Conservation (phyloP, 2,888 invertebrate species). For the Lasioglossum oenotherae region DNA sequence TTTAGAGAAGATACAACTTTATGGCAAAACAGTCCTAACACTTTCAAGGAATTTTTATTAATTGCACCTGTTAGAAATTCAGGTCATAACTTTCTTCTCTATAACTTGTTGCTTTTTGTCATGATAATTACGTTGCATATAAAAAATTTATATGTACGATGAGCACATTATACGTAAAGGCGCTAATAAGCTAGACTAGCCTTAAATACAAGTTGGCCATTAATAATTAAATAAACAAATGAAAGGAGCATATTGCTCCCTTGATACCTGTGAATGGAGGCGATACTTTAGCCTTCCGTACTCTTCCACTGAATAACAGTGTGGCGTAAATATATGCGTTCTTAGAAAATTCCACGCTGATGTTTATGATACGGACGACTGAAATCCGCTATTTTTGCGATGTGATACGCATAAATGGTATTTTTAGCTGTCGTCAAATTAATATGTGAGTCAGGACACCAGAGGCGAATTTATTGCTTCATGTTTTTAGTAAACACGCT, state of each 20-base stretch:
- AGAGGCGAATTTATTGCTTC: not conserved
- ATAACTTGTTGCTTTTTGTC: not conserved
- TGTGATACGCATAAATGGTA: constrained; percentile 3
- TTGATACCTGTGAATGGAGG: not conserved
- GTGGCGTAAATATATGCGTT: not conserved
- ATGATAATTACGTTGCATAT: too few relatives aligned
- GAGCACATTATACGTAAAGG: too few relatives aligned
- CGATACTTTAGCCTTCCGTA: not conserved
- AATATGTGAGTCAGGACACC: not conserved
- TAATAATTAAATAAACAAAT: not conserved
- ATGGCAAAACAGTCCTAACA: too few relatives aligned
- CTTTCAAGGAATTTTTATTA: too few relatives aligned
- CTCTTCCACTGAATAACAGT: not conserved
- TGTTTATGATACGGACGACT: constrained; percentile 2
- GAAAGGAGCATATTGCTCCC: not conserved
- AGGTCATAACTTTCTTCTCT: not conserved
- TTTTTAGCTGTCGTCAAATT: not conserved
- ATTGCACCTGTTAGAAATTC: not conserved
- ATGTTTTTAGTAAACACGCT: constrained; percentile 6
- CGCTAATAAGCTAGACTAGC: not conserved
- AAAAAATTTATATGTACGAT: too few relatives aligned
- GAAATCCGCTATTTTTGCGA: not conserved
- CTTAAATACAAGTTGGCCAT: not conserved
- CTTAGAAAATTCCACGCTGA: not conserved
- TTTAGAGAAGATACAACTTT: too few relatives aligned